A percentile compares a stretch with the other conserved stretches of the same genome.
These are phyloP conservation scores for Gnatocerus cornutus DNA, from an alignment of 2,888 invertebrate species.

Conservation along the genomic window DNA sequence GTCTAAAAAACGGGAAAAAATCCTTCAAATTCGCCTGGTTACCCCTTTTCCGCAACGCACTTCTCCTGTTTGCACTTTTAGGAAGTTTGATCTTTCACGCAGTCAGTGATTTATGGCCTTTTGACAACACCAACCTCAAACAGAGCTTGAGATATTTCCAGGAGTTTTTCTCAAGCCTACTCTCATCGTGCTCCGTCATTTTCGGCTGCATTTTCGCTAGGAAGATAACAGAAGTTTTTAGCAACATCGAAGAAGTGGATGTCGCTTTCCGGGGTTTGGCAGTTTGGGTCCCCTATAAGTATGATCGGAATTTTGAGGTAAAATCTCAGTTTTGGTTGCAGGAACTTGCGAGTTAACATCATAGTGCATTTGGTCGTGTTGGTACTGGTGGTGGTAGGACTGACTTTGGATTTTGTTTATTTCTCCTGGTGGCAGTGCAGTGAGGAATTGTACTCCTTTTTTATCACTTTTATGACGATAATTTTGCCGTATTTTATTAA, in stretches of 20 bases:
- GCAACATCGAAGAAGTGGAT: slow-evolving; percentile 57
- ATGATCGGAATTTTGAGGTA: background rate
- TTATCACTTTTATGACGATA: slow-evolving; percentile 25
- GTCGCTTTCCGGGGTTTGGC: slow-evolving; percentile 53
- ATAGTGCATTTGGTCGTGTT: slow-evolving; percentile 24
- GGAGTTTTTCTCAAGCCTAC: slow-evolving; percentile 50
- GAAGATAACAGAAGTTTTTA: slow-evolving; percentile 55
- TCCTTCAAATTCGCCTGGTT: slow-evolving; percentile 31
- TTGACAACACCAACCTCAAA: slow-evolving; percentile 39
- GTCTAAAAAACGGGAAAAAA: slow-evolving; percentile 31
- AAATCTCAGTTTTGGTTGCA: background rate
- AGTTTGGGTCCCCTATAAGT: slow-evolving; percentile 59
- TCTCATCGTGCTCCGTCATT: slow-evolving; percentile 52
- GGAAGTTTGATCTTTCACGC: slow-evolving; percentile 50
- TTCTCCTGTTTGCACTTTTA: slow-evolving; percentile 41
- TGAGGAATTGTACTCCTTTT: slow-evolving; percentile 12
- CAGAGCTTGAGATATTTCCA: slow-evolving; percentile 52
- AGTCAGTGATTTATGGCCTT: slow-evolving; percentile 1
- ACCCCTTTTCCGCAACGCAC: slow-evolving; percentile 29
- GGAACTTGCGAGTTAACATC: slow-evolving; percentile 27
- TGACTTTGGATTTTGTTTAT: slow-evolving; percentile 14
- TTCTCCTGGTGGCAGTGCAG: slow-evolving; percentile 16
- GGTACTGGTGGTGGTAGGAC: slow-evolving; percentile 5
- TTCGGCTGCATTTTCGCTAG: slow-evolving; percentile 54
- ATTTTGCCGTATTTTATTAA: slow-evolving; percentile 52